These are phyloP conservation scores for Umimayanthus kanabou DNA, from an alignment of 92 coral and sea anemone species.

Conservation along the genomic window DNA sequence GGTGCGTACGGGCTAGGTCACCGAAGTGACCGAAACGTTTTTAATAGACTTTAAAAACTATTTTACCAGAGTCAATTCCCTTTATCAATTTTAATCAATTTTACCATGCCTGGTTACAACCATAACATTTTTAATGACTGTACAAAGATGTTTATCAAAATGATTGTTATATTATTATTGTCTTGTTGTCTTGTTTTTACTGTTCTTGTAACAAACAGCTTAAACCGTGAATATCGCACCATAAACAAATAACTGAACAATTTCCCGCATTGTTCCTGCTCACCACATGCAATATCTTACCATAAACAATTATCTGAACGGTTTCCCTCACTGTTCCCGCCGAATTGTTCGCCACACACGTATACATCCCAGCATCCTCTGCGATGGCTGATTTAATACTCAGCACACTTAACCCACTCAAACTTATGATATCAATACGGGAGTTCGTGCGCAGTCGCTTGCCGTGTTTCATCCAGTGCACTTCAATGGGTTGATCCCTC, in stretches of 20 bases:
- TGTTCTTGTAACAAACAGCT: too few species aligned
- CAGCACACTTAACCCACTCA: slow-evolving; percentile 38
- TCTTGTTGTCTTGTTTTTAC: too few species aligned
- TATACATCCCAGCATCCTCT: slow-evolving; percentile 82
- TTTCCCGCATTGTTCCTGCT: slow-evolving; percentile 22
- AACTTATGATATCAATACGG: slow-evolving; percentile 22
- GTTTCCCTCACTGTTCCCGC: slow-evolving; percentile 73
- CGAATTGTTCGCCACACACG: slow-evolving; percentile 70
- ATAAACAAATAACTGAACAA: slow-evolving; percentile 45
- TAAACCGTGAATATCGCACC: slow-evolving; percentile 51
- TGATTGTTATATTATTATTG: too few species aligned
- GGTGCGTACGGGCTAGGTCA: too few species aligned
- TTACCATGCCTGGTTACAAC: too few species aligned
- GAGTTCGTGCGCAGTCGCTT: slow-evolving; percentile 38
- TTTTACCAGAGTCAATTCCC: too few species aligned
- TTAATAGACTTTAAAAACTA: too few species aligned
- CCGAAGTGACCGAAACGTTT: too few species aligned
- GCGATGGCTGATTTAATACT: slow-evolving; percentile 19
- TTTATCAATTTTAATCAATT: too few species aligned
- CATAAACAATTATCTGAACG: slow-evolving; percentile 71
- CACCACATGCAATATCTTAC: slow-evolving; percentile 46
- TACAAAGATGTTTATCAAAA: too few species aligned
- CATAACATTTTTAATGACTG: too few species aligned
- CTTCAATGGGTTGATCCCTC: slow-evolving; percentile 46
- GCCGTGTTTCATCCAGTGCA: slow-evolving; percentile 78